Evolutionary conservation across 2,888 invertebrate genomes (phyloP).

Genomic region (Apotomis betuletana): DNA sequence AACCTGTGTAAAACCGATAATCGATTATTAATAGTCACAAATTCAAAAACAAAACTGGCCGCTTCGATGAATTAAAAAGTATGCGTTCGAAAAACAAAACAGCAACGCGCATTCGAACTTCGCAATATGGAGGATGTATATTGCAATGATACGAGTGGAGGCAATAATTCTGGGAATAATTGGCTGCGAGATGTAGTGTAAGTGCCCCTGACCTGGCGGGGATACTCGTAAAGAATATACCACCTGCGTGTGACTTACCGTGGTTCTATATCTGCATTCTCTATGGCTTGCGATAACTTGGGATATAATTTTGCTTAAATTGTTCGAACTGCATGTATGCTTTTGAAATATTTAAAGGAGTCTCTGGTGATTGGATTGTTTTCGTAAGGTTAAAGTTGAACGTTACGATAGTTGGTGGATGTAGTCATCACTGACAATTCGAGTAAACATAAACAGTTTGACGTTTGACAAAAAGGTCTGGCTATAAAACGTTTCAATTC

Average conservation of each 20-base stretch:
- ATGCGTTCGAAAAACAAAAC: constrained; percentile 3
- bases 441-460: too few relatives aligned
- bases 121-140: constrained; percentile 41
- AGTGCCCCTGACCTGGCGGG: constrained; percentile 47
- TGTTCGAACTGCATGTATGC: neutral
- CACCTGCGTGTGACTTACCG: constrained; percentile 28
- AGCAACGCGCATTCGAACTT: constrained; percentile 18
- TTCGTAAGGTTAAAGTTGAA: too few relatives aligned
- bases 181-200: constrained; percentile 60
- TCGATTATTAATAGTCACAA: neutral
- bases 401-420: too few relatives aligned
- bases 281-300: neutral
- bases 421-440: too few relatives aligned
- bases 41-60: constrained; percentile 1
- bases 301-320: neutral
- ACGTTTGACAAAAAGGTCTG: too few relatives aligned
- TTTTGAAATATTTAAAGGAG: too few relatives aligned
- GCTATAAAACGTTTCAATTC: neutral
- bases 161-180: constrained; percentile 62
- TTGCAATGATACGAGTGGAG: constrained; percentile 42
- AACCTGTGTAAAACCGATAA: neutral
- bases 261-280: neutral
- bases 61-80: constrained; percentile 3
- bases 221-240: constrained; percentile 42
- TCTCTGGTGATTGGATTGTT: too few relatives aligned